These are phyloP conservation scores for Lordiphosa clarofinis DNA, from an alignment of 1,140 invertebrate species.

Conservation along the genomic window DNA sequence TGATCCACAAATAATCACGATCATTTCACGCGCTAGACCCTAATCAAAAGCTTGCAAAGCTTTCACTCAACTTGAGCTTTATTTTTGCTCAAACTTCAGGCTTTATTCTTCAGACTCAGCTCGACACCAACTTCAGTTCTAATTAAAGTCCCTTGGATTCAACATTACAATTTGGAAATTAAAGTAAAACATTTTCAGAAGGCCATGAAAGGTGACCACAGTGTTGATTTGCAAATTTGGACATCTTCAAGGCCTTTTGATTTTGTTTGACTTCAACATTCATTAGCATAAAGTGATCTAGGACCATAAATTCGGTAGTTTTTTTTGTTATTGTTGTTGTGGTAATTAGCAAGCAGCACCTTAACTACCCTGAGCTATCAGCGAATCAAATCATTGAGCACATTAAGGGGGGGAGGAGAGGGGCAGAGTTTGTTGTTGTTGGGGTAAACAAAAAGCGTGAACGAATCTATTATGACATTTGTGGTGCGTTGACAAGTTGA, in stretches of 20 bases:
- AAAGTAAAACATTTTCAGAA: constrained; percentile 5
- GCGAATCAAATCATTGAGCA: constrained; percentile 43
- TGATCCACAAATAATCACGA: too few relatives aligned
- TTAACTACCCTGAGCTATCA: constrained; percentile 30
- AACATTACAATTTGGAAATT: constrained; percentile 7
- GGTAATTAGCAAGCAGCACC: constrained; percentile 26
- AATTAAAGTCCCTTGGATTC: not conserved
- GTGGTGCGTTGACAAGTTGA: constrained; percentile 65
- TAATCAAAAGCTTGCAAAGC: too few relatives aligned
- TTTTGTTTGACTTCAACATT: not conserved
- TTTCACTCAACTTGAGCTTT: too few relatives aligned
- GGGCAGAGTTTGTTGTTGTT: not conserved
- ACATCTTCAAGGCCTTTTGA: constrained; percentile 7
- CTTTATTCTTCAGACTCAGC: too few relatives aligned
- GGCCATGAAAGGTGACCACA: not conserved
- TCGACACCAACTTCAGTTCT: too few relatives aligned
- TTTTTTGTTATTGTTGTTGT: too few relatives aligned
- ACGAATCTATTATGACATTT: constrained; percentile 73
- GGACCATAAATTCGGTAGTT: not conserved
- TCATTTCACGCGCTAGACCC: too few relatives aligned
- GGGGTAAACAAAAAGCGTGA: constrained; percentile 48
- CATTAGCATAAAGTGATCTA: not conserved
- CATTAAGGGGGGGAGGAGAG: not conserved
- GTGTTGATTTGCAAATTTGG: not conserved
- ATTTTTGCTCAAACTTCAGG: too few relatives aligned